Evolutionary conservation across 2,888 invertebrate species (phyloP), one percentile per base, ranked within the genome.

Genomic region (Nipponacmea schrenckii): DNA sequence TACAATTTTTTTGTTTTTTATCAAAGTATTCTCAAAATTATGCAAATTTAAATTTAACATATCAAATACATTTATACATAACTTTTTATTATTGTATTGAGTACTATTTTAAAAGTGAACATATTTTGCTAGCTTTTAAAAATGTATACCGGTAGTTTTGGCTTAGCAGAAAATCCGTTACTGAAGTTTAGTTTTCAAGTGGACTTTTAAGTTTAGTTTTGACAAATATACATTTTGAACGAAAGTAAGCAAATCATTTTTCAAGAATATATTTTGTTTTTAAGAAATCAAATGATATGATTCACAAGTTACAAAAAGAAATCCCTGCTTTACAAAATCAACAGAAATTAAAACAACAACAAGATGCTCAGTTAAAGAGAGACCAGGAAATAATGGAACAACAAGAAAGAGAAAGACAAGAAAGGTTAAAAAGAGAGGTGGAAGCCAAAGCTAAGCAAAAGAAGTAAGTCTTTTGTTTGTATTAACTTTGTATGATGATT

Each of bases 361-460:
- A 68, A 45, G 72, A 74, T 45, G 72, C 56, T n/a, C 71, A 64
- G 64, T 62, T 69, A 45, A 75, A 69, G 20, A 71, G 69, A 12
- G 31, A 76, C 67, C 68, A 78, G 48, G 70, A 80, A 50, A 73
- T 77, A 15, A 80, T 81, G 14, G 75, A 80, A 63, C 70, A 77
- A 64, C 71, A 74, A 8, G 79, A 79, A 44, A 76, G 75, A 64
- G 79, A 80, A 20, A 80, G 77, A 74, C 80, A 80, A 44, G 79
- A 78, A 31, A 75, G 75, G 62, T 69, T 80, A n/a, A 63, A 75
- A 31, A 76, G 77, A 67, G 78, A 79, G 39, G 45, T 76, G 66
- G 76, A 82, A 73, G 77, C 80, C 39, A 78, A 80, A 71, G 67
- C 39, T 39, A 39, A 39, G 50, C 27, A 56, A 64, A 64, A n/a